A percentile compares a stretch with the other conserved stretches of the same genome.
phyloP scores from a whole-genome alignment of 2,888 invertebrate species.

The Orchesella flavescens region DNA sequence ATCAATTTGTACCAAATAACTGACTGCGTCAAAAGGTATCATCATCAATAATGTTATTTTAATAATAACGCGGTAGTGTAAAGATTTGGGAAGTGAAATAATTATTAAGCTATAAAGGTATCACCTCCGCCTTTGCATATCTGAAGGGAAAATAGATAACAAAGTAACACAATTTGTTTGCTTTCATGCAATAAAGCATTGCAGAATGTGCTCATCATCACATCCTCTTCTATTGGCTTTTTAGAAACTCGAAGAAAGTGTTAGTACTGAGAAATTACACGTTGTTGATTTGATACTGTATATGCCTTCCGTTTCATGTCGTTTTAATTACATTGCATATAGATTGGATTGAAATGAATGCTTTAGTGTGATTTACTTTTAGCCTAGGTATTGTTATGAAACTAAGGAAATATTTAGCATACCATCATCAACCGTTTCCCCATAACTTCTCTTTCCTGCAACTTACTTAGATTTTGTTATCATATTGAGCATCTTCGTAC shows the following conservation, averaged over 20 bases:
- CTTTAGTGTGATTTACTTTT: too few relatives aligned
- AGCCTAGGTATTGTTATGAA: too few relatives aligned
- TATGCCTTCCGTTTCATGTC: too few relatives aligned
- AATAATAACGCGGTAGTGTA: neutral
- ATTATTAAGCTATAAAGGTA: too few relatives aligned
- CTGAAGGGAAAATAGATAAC: neutral
- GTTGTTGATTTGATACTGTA: neutral
- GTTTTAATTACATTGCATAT: too few relatives aligned
- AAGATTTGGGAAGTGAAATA: neutral
- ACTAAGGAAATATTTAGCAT: neutral
- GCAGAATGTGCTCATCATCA: constrained; percentile 11
- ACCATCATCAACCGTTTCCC: neutral
- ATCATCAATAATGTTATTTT: too few relatives aligned
- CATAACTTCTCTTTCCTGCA: too few relatives aligned
- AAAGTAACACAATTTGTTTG: constrained; percentile 23
- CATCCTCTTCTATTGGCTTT: neutral
- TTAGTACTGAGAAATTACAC: neutral
- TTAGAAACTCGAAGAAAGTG: too few relatives aligned
- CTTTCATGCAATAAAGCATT: neutral
- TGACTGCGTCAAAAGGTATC: too few relatives aligned
- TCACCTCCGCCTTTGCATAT: too few relatives aligned
- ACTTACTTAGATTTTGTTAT: neutral
- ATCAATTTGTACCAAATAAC: neutral
- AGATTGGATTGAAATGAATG: too few relatives aligned
- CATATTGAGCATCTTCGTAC: too few relatives aligned